Conservation (phyloP, 2,888 invertebrate genomes). For the Luffia ferchaultella region DNA sequence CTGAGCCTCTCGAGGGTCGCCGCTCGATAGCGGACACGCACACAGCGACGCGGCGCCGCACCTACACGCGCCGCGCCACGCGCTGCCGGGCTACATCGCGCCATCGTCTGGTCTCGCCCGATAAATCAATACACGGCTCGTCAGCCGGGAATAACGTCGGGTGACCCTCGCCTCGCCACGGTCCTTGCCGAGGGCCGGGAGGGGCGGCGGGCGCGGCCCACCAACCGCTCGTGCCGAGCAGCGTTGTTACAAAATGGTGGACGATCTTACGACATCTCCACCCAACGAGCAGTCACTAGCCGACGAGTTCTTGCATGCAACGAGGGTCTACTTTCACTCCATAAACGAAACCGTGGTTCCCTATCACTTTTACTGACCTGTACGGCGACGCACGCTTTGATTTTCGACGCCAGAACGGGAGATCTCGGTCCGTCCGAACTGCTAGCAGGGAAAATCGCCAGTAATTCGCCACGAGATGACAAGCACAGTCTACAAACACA, state of each 20-base stretch:
- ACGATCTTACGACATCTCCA: constrained; percentile 69
- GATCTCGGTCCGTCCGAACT: constrained; percentile 61
- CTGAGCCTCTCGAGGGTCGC: constrained; percentile 61
- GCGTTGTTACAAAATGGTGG: constrained; percentile 65
- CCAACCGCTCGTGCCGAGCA: constrained; percentile 58
- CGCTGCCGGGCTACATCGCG: constrained; percentile 49
- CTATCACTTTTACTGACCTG: constrained; percentile 65
- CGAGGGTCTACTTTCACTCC: constrained; percentile 62
- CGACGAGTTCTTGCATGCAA: constrained; percentile 61
- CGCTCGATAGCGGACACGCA: constrained; percentile 57
- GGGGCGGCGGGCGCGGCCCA: constrained; percentile 46
- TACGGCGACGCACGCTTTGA: constrained; percentile 70
- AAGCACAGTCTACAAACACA: constrained; percentile 71
- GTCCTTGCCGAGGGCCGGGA: constrained; percentile 49
- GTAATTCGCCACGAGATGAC: constrained; percentile 66
- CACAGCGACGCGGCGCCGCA: constrained; percentile 41
- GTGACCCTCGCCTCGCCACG: constrained; percentile 52
- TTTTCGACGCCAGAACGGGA: constrained; percentile 68
- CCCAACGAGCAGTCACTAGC: constrained; percentile 58
- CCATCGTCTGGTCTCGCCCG: constrained; percentile 47
- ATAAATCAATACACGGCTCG: constrained; percentile 55
- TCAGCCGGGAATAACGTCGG: constrained; percentile 52
- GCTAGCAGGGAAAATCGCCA: constrained; percentile 68
- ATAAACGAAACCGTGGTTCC: constrained; percentile 40
- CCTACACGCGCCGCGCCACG: constrained; percentile 37